Base-by-base conservation (phyloP, 1,140 invertebrate species). In the Brachionus calyciflorus region DNA sequence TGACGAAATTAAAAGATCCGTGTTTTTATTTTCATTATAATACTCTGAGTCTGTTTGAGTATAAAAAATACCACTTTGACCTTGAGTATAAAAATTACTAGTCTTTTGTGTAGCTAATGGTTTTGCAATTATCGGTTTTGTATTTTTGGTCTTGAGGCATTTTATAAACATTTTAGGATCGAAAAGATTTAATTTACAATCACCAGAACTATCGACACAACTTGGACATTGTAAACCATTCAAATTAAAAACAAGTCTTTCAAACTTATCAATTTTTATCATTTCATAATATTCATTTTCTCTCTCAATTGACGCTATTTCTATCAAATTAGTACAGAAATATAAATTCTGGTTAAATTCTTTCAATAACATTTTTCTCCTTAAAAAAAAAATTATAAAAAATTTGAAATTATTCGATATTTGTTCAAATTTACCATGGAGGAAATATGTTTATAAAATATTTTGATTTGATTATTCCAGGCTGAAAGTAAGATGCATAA, bases 241-340 rank as follows among this genome's bases (percentile, higher is more conserved):
- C 9, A 60, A 37, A 60, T 12, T 37, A 12, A 60, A 37, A 5
- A 1, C 19, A 17, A 4, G 5, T 19, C 10, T 12, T 30, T 60
- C 28, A 17, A 19, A 9, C 2, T 37, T 14, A 17, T 24, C 14
- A 4, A 19, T 17, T 37, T 37, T 37, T n/a, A 60, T 33, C 3
- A 17, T 14, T n/a, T 37, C 55, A 60, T 17, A 60, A 9, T n/a
- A 60, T 37, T 19, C 2, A 2, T 60, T 12, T 26, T 44, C 17
- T 6, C 4, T 10, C 17, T 33, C 10, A 33, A 14, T 14, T 26
- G 60, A 37, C 41, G 28, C 12, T 14, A 65, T 65, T 41, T 65
- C 60, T 6, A 65, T 65, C 19, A 65, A 14, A 44, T 65, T 65
- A 44, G 60, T 65, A 65, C 60, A 4, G 44, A 65, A 65, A 44